A percentile compares a stretch with the other conserved stretches of the same genome.
Evolutionary conservation across 2,113 vertebrate genomes (phyloP).

Genomic region (Lycocorax pyrrhopterus): DNA sequence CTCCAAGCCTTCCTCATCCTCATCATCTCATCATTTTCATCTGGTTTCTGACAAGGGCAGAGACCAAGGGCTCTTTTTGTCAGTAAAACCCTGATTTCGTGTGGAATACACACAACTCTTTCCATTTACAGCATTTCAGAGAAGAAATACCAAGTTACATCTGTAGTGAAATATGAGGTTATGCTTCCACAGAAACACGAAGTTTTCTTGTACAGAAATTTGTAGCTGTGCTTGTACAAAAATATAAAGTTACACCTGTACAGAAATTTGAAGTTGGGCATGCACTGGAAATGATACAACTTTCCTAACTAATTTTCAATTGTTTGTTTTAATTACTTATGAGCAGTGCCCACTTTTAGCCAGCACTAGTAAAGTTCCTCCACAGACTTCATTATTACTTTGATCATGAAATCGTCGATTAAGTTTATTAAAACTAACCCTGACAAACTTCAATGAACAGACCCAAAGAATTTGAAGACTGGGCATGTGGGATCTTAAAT

Average conservation of each 20-base stretch:
- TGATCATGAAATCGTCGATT: fast-evolving
- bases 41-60: neutral
- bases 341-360: neutral
- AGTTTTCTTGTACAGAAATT: neutral
- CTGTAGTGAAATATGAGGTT: neutral
- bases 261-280: fast-evolving
- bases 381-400: neutral
- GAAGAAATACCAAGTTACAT: neutral
- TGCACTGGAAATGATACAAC: neutral
- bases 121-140: neutral
- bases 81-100: neutral
- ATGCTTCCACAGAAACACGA: neutral
- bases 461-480: neutral
- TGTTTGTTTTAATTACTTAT: neutral
- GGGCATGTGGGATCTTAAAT: neutral
- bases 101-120: neutral
- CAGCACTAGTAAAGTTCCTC: neutral
- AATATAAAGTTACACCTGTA: neutral
- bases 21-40: neutral
- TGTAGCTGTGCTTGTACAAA: neutral
- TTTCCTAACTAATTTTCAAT: neutral
- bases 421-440: neutral
- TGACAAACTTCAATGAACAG: neutral
- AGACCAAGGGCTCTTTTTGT: neutral
- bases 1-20: neutral